A percentile compares a stretch with the other conserved stretches of the same genome.
These are phyloP conservation scores for Phymanthus crucifer DNA, from an alignment of 92 coral and sea anemone species.

Conservation along the genomic window DNA sequence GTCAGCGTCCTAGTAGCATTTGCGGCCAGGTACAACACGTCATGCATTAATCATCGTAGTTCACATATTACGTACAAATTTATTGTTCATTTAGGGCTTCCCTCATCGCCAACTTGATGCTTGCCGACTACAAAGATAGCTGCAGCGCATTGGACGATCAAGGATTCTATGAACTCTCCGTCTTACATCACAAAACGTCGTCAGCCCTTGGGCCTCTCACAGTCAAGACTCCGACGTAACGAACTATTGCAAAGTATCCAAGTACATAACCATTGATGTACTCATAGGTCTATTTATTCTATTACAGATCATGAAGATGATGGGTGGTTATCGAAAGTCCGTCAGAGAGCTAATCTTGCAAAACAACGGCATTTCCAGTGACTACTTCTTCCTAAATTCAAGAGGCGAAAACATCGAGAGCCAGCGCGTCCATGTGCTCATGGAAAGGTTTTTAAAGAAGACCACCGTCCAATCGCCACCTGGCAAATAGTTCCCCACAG, in stretches of 20 bases:
- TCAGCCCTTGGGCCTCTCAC: too few species aligned
- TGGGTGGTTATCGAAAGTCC: neutral
- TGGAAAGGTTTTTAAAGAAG: too few species aligned
- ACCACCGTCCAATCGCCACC: too few species aligned
- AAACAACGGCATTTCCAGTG: neutral
- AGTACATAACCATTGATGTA: too few species aligned
- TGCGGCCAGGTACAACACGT: neutral
- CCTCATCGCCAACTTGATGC: neutral
- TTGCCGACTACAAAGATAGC: neutral
- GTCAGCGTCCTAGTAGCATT: neutral
- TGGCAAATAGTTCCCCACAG: too few species aligned
- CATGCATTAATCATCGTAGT: neutral
- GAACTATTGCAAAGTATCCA: too few species aligned
- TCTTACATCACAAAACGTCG: neutral
- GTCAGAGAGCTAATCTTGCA: neutral
- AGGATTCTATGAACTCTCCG: neutral
- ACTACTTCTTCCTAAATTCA: neutral
- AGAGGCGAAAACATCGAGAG: neutral
- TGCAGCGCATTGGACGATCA: neutral
- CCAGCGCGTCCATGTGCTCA: too few species aligned
- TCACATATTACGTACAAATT: neutral
- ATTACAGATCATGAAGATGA: neutral
- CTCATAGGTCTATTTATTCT: neutral
- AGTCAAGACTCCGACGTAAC: too few species aligned
- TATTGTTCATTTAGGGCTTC: neutral